Conservation (phyloP, 2,888 invertebrate genomes). For the Pandemis heparana region DNA sequence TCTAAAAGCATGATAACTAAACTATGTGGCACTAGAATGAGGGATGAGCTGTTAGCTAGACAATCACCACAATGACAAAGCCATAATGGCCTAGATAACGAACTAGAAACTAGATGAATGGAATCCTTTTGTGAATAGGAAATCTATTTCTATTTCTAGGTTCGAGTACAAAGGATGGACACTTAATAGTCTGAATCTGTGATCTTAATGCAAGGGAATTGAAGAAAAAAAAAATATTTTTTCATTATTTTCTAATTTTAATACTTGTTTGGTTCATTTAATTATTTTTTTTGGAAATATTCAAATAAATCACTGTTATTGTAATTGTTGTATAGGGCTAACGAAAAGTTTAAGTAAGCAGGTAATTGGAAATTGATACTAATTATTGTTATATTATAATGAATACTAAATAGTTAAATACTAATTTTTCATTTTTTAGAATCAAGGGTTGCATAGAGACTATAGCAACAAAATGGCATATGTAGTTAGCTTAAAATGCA, state of each 20-base stretch:
- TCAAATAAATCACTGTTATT: no score
- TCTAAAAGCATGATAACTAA: slow-evolving; percentile 82
- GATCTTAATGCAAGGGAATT: neutral
- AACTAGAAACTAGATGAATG: slow-evolving; percentile 42
- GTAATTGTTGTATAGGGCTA: no score
- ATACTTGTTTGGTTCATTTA: no score
- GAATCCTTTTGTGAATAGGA: slow-evolving; percentile 19
- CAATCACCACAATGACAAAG: slow-evolving; percentile 9
- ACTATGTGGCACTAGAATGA: slow-evolving; percentile 45
- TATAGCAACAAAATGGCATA: neutral
- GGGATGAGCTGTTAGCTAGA: slow-evolving; percentile 46
- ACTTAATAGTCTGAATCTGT: neutral
- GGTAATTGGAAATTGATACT: no score
- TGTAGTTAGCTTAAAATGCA: neutral
- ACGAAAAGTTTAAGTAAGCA: no score
- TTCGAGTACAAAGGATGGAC: neutral
- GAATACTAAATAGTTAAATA: no score
- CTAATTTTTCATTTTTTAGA: no score
- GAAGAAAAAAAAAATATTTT: neutral
- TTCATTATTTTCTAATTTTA: neutral
- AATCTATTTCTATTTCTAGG: slow-evolving; percentile 1
- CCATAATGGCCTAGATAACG: neutral
- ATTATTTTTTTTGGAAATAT: no score
- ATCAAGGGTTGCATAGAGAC: neutral
- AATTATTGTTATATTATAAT: no score